These are phyloP conservation scores for Esox masquinongy DNA, from an alignment of 2,797 vertebrate genomes.

Conservation along the genomic window DNA sequence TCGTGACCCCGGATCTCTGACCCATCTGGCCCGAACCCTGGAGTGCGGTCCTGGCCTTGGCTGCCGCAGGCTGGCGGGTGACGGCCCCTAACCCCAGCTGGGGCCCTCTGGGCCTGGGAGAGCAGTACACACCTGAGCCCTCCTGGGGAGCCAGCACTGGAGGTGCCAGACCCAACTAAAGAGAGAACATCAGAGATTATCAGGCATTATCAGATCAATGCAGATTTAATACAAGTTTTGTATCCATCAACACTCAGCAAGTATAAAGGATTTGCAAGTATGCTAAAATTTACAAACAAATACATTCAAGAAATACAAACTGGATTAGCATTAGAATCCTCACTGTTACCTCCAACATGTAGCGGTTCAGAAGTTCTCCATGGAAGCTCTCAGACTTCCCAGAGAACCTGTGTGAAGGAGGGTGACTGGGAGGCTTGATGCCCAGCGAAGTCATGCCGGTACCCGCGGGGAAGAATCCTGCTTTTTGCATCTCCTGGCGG, in stretches of 20 bases:
- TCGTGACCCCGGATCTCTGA: slow-evolving; percentile 72
- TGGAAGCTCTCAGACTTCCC: slow-evolving; percentile 82
- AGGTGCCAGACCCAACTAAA: neutral
- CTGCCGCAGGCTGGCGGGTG: slow-evolving; percentile 79
- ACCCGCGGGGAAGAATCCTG: slow-evolving; percentile 77
- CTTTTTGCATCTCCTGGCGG: slow-evolving; percentile 86
- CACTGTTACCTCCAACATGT: slow-evolving; percentile 69
- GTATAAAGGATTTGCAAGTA: neutral
- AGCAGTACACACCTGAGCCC: slow-evolving; percentile 78
- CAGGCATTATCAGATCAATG: neutral
- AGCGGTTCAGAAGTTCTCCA: slow-evolving; percentile 79
- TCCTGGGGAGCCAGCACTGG: slow-evolving; percentile 74
- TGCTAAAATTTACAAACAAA: neutral
- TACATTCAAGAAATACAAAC: neutral
- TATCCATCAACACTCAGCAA: neutral
- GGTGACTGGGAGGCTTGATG: slow-evolving; percentile 75
- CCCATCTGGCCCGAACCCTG: slow-evolving; percentile 64
- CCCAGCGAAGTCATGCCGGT: slow-evolving; percentile 29
- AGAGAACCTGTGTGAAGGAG: slow-evolving; percentile 68
- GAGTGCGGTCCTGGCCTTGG: slow-evolving; percentile 80
- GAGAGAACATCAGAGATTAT: neutral
- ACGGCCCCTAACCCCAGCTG: slow-evolving; percentile 90
- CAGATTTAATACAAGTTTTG: neutral
- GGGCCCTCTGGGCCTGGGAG: slow-evolving; percentile 88
- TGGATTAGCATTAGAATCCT: neutral